phyloP scores from a whole-genome alignment of 30 jellyfish, hydroid and myxozoan genomes.

The Euphysa ruthae region DNA sequence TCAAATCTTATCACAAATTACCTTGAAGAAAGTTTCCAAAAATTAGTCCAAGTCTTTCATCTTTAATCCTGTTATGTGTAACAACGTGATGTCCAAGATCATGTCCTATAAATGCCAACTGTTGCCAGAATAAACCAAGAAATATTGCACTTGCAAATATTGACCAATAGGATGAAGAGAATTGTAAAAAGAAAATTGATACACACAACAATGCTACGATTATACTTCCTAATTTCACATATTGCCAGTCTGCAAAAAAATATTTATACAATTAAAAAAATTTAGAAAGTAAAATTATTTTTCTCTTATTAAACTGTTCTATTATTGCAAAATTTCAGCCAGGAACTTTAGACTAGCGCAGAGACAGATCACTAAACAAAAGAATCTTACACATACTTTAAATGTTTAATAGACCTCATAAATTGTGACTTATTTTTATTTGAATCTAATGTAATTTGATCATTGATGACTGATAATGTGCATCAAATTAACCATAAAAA shows the following conservation, averaged over 20 bases:
- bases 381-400: too few relatives aligned
- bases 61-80: conserved; percentile 50
- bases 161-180: conserved; percentile 28
- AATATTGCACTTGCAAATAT: conserved; percentile 44
- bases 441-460: too few relatives aligned
- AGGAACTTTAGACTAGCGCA: too few relatives aligned
- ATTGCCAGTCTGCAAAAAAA: conserved; percentile 52
- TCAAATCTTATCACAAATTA: too few relatives aligned
- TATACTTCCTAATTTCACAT: conserved; percentile 29
- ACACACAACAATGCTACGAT: conserved; percentile 29
- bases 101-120: conserved; percentile 93
- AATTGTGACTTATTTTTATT: too few relatives aligned
- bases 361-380: too few relatives aligned
- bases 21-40: conserved; percentile 69
- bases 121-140: conserved; percentile 92
- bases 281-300: neutral
- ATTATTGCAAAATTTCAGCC: too few relatives aligned
- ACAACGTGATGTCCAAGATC: conserved; percentile 93
- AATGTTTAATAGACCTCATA: too few relatives aligned
- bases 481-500: too few relatives aligned
- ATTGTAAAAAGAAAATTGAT: conserved; percentile 14
- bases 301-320: too few relatives aligned
- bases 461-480: too few relatives aligned
- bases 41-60: conserved; percentile 52
- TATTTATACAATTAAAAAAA: neutral